phyloP scores from a whole-genome alignment of 2,888 invertebrate species.

The Dichetophora obliterata region DNA sequence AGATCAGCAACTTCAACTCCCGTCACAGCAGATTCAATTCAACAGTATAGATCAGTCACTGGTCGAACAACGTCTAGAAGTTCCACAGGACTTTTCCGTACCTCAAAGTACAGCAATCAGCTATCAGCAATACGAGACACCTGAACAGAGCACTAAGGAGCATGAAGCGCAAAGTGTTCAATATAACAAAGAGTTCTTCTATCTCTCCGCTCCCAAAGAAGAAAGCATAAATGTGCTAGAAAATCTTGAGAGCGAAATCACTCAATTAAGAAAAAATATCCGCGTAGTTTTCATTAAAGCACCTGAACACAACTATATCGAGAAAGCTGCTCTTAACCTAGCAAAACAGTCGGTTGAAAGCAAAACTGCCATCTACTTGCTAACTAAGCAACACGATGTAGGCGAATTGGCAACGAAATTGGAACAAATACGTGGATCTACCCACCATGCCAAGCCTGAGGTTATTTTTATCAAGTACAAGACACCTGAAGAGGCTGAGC shows the following conservation, averaged over 20 bases:
- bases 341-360: constrained; percentile 48
- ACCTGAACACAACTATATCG: constrained; percentile 52
- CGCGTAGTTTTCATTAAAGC: constrained; percentile 55
- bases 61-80: not conserved
- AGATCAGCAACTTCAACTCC: not conserved
- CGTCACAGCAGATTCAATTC: not conserved
- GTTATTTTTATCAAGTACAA: constrained; percentile 60
- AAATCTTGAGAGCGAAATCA: constrained; percentile 42
- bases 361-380: constrained; percentile 53
- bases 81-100: not conserved
- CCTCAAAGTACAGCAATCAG: not conserved
- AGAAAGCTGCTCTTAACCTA: constrained; percentile 49
- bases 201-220: constrained; percentile 52
- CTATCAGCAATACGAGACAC: constrained; percentile 39
- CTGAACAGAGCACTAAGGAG: not conserved
- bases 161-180: constrained; percentile 14
- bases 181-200: constrained; percentile 52
- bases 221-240: constrained; percentile 39
- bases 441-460: constrained; percentile 54
- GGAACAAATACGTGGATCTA: constrained; percentile 36
- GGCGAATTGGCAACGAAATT: constrained; percentile 49
- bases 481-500: constrained; percentile 55
- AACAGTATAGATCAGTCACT: not conserved
- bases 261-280: constrained; percentile 50
- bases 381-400: constrained; percentile 53